Evolutionary conservation across 2,888 invertebrate genomes (phyloP).

Genomic region (Hermodice carunculata): DNA sequence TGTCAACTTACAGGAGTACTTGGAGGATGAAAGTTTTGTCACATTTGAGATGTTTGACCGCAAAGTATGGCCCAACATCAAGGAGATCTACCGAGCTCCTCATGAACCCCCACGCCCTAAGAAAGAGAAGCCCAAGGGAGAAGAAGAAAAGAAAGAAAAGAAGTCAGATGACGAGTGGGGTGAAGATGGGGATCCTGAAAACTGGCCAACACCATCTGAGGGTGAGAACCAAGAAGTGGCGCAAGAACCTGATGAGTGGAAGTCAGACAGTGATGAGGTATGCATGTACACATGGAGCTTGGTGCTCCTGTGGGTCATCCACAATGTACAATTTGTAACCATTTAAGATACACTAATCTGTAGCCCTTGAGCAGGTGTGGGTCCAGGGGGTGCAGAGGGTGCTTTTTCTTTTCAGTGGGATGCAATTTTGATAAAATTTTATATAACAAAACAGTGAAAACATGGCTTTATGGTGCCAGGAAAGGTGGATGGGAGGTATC

Average conservation of each 20-base stretch:
- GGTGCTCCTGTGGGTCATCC: too few species aligned
- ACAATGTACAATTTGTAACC: too few species aligned
- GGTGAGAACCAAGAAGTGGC: conserved; percentile 10
- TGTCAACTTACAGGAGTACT: conserved; percentile 58
- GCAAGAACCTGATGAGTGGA: conserved; percentile 34
- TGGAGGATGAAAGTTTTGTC: conserved; percentile 59
- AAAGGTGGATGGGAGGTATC: too few species aligned
- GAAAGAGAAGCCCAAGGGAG: neutral
- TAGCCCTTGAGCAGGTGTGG: too few species aligned
- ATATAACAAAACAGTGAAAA: too few species aligned
- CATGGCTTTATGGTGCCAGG: too few species aligned
- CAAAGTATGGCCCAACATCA: conserved; percentile 67
- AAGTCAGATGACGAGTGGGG: conserved; percentile 25
- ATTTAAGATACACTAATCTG: too few species aligned
- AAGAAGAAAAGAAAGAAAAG: conserved; percentile 18
- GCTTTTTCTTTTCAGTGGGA: too few species aligned
- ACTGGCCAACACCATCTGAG: conserved; percentile 7
- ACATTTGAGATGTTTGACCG: conserved; percentile 54
- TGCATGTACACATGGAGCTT: too few species aligned
- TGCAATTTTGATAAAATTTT: too few species aligned
- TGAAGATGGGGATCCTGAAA: conserved; percentile 38
- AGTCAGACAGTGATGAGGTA: conserved; percentile 55
- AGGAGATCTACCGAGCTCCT: conserved; percentile 57
- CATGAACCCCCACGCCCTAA: conserved; percentile 41
- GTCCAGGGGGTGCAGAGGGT: too few species aligned